A percentile compares a stretch with the other conserved stretches of the same genome.
Evolutionary conservation across 2,888 invertebrate genomes (phyloP).

Genomic region (Ennomos erosarius): DNA sequence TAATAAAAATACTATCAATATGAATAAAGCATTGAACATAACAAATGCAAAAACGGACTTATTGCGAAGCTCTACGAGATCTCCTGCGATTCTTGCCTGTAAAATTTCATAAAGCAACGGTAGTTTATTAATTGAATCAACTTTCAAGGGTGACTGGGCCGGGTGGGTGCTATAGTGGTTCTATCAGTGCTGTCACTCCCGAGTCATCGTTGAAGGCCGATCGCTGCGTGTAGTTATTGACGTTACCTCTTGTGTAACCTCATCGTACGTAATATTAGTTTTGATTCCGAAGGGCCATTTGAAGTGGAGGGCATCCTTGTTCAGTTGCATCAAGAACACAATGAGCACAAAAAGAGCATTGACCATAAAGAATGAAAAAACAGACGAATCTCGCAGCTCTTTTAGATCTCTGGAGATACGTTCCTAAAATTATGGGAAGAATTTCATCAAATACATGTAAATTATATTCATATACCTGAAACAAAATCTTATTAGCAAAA

Average conservation of each 20-base stretch:
- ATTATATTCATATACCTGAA: constrained; percentile 50
- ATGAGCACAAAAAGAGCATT: constrained; percentile 99
- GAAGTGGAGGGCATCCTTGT: constrained; percentile 98
- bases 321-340: constrained; percentile 98
- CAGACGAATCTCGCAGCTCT: constrained; percentile 97
- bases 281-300: constrained; percentile 98
- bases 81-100: constrained; percentile 95
- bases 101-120: constrained; percentile 81
- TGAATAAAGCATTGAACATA: constrained; percentile 99
- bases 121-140: constrained; percentile 69
- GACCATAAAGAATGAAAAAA: constrained; percentile 99
- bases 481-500: constrained; percentile 48
- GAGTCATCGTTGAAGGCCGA: constrained; percentile 82
- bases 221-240: constrained; percentile 73
- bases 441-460: constrained; percentile 49
- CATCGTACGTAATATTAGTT: constrained; percentile 96
- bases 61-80: constrained; percentile 97
- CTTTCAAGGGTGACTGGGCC: constrained; percentile 84
- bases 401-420: constrained; percentile 96
- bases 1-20: constrained; percentile 99
- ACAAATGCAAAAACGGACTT: constrained; percentile 99
- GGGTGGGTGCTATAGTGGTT: constrained; percentile 9
- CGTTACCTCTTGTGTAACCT: constrained; percentile 96
- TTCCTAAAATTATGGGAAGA: constrained; percentile 89
- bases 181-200: constrained; percentile 47